Percentiles rank a stretch among this genome's conserved stretches.
phyloP scores from a whole-genome alignment of 2,888 invertebrate species.

The Folsomia candida region DNA sequence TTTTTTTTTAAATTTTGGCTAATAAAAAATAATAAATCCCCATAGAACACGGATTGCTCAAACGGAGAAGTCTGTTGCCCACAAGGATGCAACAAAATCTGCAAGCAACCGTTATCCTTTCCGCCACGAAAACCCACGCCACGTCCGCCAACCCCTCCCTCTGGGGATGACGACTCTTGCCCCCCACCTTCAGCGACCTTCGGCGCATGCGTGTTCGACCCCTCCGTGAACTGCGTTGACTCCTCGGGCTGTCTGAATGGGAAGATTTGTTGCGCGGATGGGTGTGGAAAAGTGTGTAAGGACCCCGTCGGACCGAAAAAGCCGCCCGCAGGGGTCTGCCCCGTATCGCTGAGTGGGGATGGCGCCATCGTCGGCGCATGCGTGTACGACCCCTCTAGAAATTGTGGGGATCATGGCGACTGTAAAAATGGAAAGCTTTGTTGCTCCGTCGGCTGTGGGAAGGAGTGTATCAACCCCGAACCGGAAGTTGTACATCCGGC shows the following conservation, averaged over 20 bases:
- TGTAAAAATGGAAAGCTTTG: background rate
- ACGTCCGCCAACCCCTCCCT: background rate
- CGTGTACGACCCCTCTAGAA: background rate
- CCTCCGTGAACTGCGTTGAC: slow-evolving; percentile 15
- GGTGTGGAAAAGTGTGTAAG: slow-evolving; percentile 30
- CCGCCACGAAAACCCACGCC: background rate
- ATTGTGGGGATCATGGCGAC: background rate
- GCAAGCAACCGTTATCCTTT: background rate
- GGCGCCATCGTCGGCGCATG: background rate
- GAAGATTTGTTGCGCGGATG: slow-evolving; percentile 26
- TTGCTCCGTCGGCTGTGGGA: background rate
- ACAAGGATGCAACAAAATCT: background rate
- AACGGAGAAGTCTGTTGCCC: background rate
- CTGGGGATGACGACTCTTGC: slow-evolving; percentile 18
- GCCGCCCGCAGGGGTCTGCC: background rate
- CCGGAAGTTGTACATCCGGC: background rate
- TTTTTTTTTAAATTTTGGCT: too few relatives aligned
- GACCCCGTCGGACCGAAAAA: slow-evolving; percentile 13
- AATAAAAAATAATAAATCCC: too few relatives aligned
- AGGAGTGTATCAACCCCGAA: background rate
- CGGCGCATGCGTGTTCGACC: slow-evolving; percentile 25
- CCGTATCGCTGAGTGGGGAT: background rate
- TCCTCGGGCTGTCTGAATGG: slow-evolving; percentile 19
- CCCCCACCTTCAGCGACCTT: background rate
- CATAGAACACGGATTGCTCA: background rate